Percentiles rank a stretch among this genome's conserved stretches.
Conservation (phyloP, 2,113 vertebrate species). For the Noctilio leporinus region DNA sequence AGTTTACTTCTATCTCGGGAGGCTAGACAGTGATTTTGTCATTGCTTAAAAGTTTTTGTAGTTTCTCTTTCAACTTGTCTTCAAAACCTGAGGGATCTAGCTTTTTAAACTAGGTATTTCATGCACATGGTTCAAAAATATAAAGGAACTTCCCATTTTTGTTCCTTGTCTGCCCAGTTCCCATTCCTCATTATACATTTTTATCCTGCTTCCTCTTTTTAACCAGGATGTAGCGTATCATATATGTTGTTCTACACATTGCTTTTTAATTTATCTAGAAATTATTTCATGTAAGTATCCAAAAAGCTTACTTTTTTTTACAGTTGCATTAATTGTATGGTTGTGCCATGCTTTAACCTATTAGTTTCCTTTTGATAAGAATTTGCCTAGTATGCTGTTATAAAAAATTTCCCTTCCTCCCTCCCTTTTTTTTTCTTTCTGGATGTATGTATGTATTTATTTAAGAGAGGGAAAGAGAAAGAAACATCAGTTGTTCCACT, state of each 20-base stretch:
- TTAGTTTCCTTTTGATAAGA: not conserved
- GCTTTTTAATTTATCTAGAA: conserved; percentile 22
- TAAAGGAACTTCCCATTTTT: not conserved
- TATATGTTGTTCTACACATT: not conserved
- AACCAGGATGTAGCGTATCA: not conserved
- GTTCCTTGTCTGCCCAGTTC: not conserved
- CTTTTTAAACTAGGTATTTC: conserved; percentile 6
- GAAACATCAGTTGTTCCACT: no score
- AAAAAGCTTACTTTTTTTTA: not conserved
- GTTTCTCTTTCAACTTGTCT: not conserved
- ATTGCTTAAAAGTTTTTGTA: not conserved
- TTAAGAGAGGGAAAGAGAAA: no score
- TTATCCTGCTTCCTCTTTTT: not conserved
- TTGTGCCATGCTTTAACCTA: not conserved
- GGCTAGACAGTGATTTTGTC: not conserved
- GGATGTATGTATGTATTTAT: no score
- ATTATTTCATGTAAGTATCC: not conserved
- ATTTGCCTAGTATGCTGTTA: not conserved
- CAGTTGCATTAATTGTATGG: not conserved
- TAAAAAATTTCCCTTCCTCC: not conserved
- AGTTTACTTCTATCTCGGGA: not conserved
- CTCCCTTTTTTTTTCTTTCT: no score
- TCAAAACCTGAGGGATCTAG: not conserved
- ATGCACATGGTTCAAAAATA: not conserved
- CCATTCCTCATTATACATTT: not conserved